Evolutionary conservation across 30 jellyfish, hydroid and myxozoan species (phyloP).

Genomic region (Hydractinia symbiolongicarpus): DNA sequence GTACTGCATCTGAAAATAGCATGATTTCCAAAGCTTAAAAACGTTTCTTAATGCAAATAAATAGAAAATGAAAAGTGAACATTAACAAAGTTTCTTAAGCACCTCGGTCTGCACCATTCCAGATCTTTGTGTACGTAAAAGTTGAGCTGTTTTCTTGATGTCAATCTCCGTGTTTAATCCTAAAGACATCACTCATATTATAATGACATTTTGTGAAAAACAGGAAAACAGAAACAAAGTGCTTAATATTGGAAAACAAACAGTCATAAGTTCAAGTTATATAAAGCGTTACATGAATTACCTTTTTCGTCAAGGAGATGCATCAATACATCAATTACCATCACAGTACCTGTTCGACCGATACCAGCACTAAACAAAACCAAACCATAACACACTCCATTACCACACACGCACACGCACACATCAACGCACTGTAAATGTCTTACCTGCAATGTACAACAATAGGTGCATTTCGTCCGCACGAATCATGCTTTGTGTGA

Average conservation of each 20-base stretch:
- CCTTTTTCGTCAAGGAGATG: constrained; percentile 92
- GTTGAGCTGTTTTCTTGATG: constrained; percentile 73
- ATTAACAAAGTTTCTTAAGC: not conserved
- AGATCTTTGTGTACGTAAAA: constrained; percentile 79
- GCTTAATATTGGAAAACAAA: not conserved
- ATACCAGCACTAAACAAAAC: constrained; percentile 76
- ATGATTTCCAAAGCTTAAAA: not conserved
- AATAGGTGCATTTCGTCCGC: constrained; percentile 62
- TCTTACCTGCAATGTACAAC: constrained; percentile 88
- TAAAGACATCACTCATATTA: constrained; percentile 6
- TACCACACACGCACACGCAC: not conserved
- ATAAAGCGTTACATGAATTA: not conserved
- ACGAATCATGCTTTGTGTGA: constrained; percentile 54
- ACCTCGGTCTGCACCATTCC: constrained; percentile 99
- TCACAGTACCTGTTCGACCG: constrained; percentile 96
- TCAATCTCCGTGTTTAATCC: constrained; percentile 88
- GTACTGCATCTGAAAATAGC: constrained; percentile 53
- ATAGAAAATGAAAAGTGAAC: not conserved
- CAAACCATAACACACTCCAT: not conserved
- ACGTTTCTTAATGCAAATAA: not conserved
- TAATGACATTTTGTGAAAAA: not conserved
- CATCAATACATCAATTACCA: constrained; percentile 75
- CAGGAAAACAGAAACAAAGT: not conserved
- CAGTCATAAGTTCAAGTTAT: not conserved
- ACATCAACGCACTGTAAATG: not conserved